Evolutionary conservation across 2,888 invertebrate species (phyloP), one percentile per base, ranked within the genome.

Genomic region (Macaria notata): DNA sequence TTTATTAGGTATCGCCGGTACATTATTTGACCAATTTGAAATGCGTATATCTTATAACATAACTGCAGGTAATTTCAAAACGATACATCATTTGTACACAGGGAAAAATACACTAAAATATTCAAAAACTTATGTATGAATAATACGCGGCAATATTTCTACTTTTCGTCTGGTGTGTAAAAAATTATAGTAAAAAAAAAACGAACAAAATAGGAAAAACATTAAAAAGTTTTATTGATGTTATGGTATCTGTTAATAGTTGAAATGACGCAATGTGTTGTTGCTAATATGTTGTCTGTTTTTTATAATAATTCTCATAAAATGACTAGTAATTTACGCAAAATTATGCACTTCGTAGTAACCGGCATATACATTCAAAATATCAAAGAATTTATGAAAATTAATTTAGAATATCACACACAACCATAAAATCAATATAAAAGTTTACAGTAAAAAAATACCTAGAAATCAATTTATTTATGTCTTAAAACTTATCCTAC

Each of bases 1-100:
- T 89, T 88, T 86, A 87, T 86, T 88, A 78, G 78, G 81, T 86
- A 86, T 84, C 83, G 83, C 81, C 80, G 79, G 83, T 86, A 88
- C 82, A 87, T 81, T 36, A 80, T 82, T 75, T 80, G 77, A 84
- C 79, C 82, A 83, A 81, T 86, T 86, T 78, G 81, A 88, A 88
- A 89, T 89, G 89, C 87, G 86, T 79, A 81, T 75, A 82, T 75
- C 76, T 76, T 83, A 87, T 84, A 84, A 87, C 83, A 87, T 84
- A 84, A 87, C 83, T 83, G 84, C 74, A 76, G 78, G 75, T 73
- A 76, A 64, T 79, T 74, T 73, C 75, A 76, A 77, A 79, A 84
- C 54, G 78, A 68, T 72, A 78, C 82, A 46, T 47, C 33, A 81
- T 87, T 89, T 89, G 88, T 89, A 89, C 89, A 88, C 78, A 78